A percentile compares a stretch with the other conserved stretches of the same genome.
phyloP scores from a whole-genome alignment of 1,140 invertebrate genomes.

The Coboldia fuscipes region DNA sequence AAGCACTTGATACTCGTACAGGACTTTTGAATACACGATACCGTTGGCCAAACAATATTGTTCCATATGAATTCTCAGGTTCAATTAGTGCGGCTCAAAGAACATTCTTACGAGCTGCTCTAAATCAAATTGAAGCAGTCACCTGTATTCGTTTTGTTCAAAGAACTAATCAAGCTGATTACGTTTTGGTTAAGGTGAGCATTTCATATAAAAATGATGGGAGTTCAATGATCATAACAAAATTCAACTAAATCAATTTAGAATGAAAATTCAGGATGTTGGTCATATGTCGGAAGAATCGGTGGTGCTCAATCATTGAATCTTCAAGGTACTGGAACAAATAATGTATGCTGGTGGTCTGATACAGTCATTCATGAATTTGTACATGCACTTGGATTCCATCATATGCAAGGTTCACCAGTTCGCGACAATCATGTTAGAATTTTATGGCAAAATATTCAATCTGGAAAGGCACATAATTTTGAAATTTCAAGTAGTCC shows the following conservation, averaged over 20 bases:
- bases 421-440: conserved; percentile 41
- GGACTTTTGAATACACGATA: neutral
- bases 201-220: too few relatives aligned
- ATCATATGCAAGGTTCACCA: conserved; percentile 41
- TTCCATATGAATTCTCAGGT: too few relatives aligned
- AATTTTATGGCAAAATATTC: conserved; percentile 39
- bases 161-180: conserved; percentile 1
- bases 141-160: neutral
- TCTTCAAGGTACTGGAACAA: conserved; percentile 10
- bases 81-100: too few relatives aligned
- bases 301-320: conserved; percentile 24
- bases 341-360: conserved; percentile 6
- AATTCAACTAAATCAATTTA: too few relatives aligned
- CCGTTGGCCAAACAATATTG: neutral
- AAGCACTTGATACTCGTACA: neutral
- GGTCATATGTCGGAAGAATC: conserved; percentile 24
- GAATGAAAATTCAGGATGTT: conserved; percentile 24
- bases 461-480: conserved; percentile 32
- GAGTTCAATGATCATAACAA: neutral
- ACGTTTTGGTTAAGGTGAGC: neutral
- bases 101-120: too few relatives aligned
- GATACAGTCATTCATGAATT: conserved; percentile 16
- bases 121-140: neutral
- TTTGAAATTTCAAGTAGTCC: conserved; percentile 35
- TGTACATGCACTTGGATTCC: conserved; percentile 30